Base-by-base conservation (phyloP, 35 echinoderm and acorn worm genomes). In the Strongylocentrotus purpuratus region DNA sequence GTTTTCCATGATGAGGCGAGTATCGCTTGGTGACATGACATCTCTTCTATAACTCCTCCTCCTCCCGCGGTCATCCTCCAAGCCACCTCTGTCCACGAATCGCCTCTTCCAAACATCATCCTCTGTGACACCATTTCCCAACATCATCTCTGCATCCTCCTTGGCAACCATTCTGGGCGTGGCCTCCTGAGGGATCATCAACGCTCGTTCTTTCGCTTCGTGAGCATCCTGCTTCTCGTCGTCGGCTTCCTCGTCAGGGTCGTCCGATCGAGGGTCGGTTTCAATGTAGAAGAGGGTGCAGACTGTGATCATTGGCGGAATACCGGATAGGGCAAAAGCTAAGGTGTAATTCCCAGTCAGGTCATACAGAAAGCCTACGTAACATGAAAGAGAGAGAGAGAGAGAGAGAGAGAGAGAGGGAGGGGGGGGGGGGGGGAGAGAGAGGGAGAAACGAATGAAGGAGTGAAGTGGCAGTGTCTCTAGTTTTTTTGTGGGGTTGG, bases 221-320 rank as follows among this genome's bases (percentile, higher is more conserved):
- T 60, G 14, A 20, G 60, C 33, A 28, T 95, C 94, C 9, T 91
- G 18, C 35, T 11, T 47, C 28, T 94, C 95, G 20, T 96, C 86
- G n/a, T 95, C 94, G 91, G 90, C 96, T 15, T 8, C 45, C 12
- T 94, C 60, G 9, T 95, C 88, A 3, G 58, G 32, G 31, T 71
- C 86, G 12, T 86, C 25, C 20, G 28, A n/a, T 22, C 11, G 25
- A 14, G 31, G 31, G 20, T 48, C 17, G 52, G n/a, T n/a, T n/a
- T n/a, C n/a, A n/a, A 97, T 95, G 35, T 97, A 94, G 88, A 97
- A 97, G 22, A 97, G 94, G 22, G 96, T 97, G 86, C 94, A 97
- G 1, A 97, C 97, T 0, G 90, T 97, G 33, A 99, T 95, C 86
- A 99, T 97, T 33, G 98, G 97, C 5, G 98, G 96, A 4, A 96